Percentiles rank a stretch among this genome's conserved stretches.
These are phyloP conservation scores for Silurus aristotelis DNA, from an alignment of 2,797 vertebrate genomes.

Conservation along the genomic window DNA sequence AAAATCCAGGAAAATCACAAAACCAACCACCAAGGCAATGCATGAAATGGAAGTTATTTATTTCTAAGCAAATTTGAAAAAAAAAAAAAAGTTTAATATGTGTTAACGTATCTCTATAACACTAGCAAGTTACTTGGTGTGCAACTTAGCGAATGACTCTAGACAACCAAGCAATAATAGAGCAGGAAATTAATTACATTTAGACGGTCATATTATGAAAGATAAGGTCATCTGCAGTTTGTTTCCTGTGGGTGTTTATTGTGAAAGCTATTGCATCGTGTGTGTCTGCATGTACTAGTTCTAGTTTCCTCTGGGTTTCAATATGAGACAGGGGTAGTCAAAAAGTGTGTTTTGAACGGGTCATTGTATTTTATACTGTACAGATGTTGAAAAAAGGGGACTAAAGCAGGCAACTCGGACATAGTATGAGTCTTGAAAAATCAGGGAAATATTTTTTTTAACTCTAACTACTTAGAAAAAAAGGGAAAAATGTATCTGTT, in stretches of 20 bases:
- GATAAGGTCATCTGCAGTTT: not conserved
- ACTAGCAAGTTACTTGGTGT: not conserved
- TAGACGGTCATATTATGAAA: not conserved
- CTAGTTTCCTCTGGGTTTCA: not conserved
- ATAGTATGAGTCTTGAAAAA: not conserved
- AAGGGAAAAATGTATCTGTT: not conserved
- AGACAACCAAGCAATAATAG: not conserved
- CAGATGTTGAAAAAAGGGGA: not conserved
- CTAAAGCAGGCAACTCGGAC: not conserved
- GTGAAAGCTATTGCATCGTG: not conserved
- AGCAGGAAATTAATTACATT: conserved; percentile 26
- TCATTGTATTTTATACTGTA: not conserved
- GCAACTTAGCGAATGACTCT: not conserved
- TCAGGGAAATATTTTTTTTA: not conserved
- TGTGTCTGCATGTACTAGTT: not conserved
- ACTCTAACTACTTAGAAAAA: not conserved
- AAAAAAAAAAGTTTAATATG: not conserved
- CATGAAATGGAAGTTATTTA: not conserved
- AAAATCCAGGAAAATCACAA: not conserved
- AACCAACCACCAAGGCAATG: not conserved
- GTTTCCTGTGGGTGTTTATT: not conserved
- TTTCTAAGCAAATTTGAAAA: not conserved
- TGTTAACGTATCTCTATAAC: not conserved
- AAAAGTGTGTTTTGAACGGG: not conserved
- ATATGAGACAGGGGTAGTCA: not conserved